Evolutionary conservation across 2,113 vertebrate species (phyloP), one percentile per base, ranked within the genome.

Genomic region (Syngnathoides biaculeatus): DNA sequence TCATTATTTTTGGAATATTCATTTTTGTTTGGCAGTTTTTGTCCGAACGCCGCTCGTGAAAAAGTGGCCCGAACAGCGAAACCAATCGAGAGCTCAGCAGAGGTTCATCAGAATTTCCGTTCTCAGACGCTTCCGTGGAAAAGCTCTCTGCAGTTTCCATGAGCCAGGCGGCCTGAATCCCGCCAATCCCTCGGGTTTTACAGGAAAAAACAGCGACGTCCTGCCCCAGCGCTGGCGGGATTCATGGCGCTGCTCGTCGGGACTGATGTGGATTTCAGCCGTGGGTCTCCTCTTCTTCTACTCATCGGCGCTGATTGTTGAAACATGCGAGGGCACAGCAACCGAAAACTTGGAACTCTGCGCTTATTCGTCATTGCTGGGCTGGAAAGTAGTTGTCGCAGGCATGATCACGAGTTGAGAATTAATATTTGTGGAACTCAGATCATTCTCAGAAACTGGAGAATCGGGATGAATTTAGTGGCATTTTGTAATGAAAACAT

Each of bases 71-170:
- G 76, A 42, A 71, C 75, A 60, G 67, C 68, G 74, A 68, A 42
- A 73, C 56, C 4, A 52, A 67, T 77, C 78, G 20, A 82, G 68
- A 67, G 73, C 73, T 62, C 72, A 70, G 68, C 75, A 71, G 47
- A 80, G 73, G 65, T 79, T 70, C 67, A 81, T 80, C 64, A 82
- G 30, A 64, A 71, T 87, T 89, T 85, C 79, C 81, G 70, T 73
- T 27, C 58, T 64, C 64, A 78, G 65, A 60, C 52, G 14, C 65
- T 74, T 77, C 77, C 27, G 70, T 81, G 82, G 84, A 88, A 89
- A 87, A 78, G 65, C 62, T 17, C 50, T 59, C 58, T 35, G 30
- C 68, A 71, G 52, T 81, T 82, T 86, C 81, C 81, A 78, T 78
- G 67, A 69, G 75, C 69, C 65, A 72, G 60, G 68, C 60, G 26